Evolutionary conservation across 2,113 vertebrate species (phyloP).

Genomic region (Hippocampus barbouri): DNA sequence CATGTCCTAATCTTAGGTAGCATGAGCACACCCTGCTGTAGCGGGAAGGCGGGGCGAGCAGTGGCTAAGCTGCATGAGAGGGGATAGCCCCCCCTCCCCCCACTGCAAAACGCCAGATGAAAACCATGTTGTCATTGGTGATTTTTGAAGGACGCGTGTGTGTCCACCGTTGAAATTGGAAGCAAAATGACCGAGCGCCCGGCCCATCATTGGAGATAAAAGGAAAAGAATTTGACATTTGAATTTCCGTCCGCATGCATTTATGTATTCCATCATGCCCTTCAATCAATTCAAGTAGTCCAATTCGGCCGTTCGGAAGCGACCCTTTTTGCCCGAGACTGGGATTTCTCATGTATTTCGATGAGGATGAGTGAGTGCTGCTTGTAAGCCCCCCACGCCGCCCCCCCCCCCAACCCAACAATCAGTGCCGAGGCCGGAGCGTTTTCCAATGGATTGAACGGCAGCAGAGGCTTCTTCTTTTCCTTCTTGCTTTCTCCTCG

Average conservation of each 20-base stretch:
- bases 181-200: not conserved
- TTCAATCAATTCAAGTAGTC: constrained; percentile 3
- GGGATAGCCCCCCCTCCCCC: too few relatives aligned
- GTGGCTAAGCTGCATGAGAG: too few relatives aligned
- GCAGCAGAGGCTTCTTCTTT: not conserved
- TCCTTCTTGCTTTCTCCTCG: not conserved
- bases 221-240: not conserved
- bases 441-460: not conserved
- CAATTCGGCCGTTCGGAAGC: not conserved
- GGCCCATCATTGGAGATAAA: not conserved
- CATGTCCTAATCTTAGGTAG: too few relatives aligned
- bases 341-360: not conserved
- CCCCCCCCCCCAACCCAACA: not conserved
- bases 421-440: not conserved
- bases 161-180: not conserved
- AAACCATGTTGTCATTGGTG: too few relatives aligned
- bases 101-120: too few relatives aligned
- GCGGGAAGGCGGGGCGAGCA: not conserved
- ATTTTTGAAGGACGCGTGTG: not conserved
- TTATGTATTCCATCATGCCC: not conserved
- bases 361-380: not conserved
- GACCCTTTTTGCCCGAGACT: not conserved
- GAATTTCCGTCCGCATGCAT: not conserved
- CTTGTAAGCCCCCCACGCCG: not conserved
- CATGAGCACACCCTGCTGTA: not conserved